Evolutionary conservation across 64 coral and sea anemone species (phyloP).

Genomic region (Stichodactyla mertensii): DNA sequence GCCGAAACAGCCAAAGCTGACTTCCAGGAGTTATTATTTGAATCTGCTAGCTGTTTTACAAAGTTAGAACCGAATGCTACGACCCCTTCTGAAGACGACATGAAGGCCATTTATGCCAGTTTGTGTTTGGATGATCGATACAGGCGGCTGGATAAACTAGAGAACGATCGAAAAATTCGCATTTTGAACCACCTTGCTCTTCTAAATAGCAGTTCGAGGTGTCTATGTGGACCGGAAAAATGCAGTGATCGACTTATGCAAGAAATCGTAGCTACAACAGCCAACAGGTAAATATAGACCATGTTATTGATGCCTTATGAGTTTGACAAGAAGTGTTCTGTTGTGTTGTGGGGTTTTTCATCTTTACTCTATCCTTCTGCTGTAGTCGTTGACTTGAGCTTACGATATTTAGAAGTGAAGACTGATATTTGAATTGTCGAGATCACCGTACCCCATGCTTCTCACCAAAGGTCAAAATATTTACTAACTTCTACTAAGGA

Average conservation of each 20-base stretch:
- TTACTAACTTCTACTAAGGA: neutral
- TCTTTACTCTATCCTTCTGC: neutral
- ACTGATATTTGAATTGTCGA: neutral
- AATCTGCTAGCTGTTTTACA: slow-evolving; percentile 86
- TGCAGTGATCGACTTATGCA: slow-evolving; percentile 94
- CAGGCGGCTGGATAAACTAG: slow-evolving; percentile 79
- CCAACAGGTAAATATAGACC: slow-evolving; percentile 68
- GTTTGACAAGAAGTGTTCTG: too few relatives aligned
- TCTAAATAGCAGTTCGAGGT: slow-evolving; percentile 86
- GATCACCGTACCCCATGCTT: neutral
- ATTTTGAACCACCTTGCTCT: slow-evolving; percentile 94
- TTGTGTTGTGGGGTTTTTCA: neutral
- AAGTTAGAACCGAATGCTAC: slow-evolving; percentile 73
- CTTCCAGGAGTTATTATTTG: slow-evolving; percentile 96
- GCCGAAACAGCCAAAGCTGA: slow-evolving; percentile 80
- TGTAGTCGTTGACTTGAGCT: neutral
- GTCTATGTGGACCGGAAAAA: slow-evolving; percentile 86
- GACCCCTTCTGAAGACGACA: slow-evolving; percentile 72
- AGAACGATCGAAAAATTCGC: slow-evolving; percentile 73
- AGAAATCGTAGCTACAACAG: slow-evolving; percentile 91
- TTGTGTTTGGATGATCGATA: slow-evolving; percentile 78
- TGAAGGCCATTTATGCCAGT: slow-evolving; percentile 67
- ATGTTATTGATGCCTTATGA: neutral
- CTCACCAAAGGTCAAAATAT: neutral
- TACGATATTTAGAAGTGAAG: neutral